Base-by-base conservation (phyloP, 2,888 invertebrate genomes). In the Pyralis farinalis region DNA sequence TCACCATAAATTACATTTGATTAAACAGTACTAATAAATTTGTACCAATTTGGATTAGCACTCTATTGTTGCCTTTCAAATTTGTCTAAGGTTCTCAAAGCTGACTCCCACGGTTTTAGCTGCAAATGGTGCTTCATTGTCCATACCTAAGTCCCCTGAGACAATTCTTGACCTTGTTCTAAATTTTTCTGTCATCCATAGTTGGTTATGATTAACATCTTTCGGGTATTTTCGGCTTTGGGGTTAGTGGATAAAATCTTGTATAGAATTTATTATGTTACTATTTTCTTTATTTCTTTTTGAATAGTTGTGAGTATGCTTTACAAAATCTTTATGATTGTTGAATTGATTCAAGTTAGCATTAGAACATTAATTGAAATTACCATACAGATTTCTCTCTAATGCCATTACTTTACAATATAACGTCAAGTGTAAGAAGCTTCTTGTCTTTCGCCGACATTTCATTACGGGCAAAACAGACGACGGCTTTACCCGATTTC, bases 101-200 rank as follows among this genome's bases (percentile, higher is more conserved):
- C 70, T 69, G 57, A 69, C 70, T 87, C 87, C 71, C 87, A 86
- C 83, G 80, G 69, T 72, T 53, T 52, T 51, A 54, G 53, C 66
- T 60, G 55, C 61, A 69, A 71, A 74, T 69, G 69, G 71, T 68
- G 58, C 57, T 57, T 73, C 61, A 83, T 85, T 85, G 83, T 87
- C 75, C 71, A 61, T 57, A 64, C 50, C 60, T 56, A 58, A 61
- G 67, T 69, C 63, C 63, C 68, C 71, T 80, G 77, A 79, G 77
- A 83, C 75, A 75, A 71, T 80, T 77, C 72, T 76, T 82, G 79
- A 79, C 84, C 85, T 79, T 81, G 84, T 83, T 85, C 81, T 66
- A 68, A 67, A 78, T 83, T 64, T 70, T 53, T 49, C 55, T 71
- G 62, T 68, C 60, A 55, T 56, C 49, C 50, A 55, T 65, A 57